Conservation (phyloP, 2,113 vertebrate species). For the Cavia porcellus region DNA sequence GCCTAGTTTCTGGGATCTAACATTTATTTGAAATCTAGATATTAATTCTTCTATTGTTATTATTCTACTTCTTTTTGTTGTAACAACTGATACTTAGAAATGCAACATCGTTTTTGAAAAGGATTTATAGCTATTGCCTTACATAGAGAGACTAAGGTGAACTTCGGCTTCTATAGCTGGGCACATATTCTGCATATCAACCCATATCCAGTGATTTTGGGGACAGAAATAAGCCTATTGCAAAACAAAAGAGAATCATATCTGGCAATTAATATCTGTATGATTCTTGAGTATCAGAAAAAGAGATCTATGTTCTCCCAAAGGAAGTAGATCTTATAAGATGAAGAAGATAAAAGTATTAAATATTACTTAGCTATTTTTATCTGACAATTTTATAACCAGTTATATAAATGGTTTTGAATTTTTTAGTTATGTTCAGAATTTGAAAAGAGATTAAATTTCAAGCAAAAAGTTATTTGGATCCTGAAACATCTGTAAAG, state of each 20-base stretch:
- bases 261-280: background rate
- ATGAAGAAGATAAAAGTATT: background rate
- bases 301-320: background rate
- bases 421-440: background rate
- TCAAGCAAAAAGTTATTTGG: background rate
- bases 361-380: background rate
- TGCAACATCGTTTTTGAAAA: background rate
- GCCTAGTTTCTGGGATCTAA: background rate
- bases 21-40: background rate
- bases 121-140: background rate
- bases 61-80: background rate
- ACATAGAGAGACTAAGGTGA: background rate
- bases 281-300: background rate
- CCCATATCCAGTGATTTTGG: background rate
- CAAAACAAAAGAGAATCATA: background rate
- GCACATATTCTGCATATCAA: background rate
- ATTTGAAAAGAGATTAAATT: slow-evolving; percentile 32
- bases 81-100: background rate
- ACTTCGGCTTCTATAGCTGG: background rate
- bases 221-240: background rate
- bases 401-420: background rate
- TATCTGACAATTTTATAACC: background rate
- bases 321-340: background rate
- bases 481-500: background rate
- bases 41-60: background rate